These are phyloP conservation scores for Nymphicus hollandicus DNA, from an alignment of 2,113 vertebrate species.

Conservation along the genomic window DNA sequence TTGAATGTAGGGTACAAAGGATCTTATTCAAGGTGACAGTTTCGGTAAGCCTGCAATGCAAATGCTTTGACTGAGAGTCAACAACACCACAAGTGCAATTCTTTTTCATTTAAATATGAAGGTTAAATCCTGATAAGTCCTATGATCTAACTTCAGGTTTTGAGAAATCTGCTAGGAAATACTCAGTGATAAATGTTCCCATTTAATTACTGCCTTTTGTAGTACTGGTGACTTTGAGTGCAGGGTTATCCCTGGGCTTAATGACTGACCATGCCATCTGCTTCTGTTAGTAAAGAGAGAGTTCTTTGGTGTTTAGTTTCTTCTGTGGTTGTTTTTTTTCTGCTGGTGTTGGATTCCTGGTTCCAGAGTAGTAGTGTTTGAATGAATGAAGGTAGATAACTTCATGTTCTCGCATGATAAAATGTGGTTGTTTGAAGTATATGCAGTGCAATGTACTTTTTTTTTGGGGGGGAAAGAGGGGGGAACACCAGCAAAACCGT, in stretches of 20 bases:
- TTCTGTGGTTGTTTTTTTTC: background rate
- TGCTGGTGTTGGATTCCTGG: background rate
- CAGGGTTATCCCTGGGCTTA: background rate
- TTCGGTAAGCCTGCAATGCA: background rate
- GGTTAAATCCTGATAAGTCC: background rate
- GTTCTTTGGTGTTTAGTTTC: background rate
- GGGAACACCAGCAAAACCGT: background rate
- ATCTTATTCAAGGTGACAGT: background rate
- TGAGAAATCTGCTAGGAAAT: background rate
- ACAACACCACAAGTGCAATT: background rate
- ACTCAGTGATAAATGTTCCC: background rate
- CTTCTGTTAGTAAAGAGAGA: background rate
- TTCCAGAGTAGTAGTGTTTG: background rate
- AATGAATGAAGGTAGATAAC: background rate
- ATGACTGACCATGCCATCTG: background rate
- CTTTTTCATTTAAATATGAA: background rate
- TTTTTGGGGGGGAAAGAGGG: background rate
- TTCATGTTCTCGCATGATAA: background rate
- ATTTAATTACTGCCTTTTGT: background rate
- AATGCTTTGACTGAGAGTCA: background rate
- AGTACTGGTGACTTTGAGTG: background rate
- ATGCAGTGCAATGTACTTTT: background rate
- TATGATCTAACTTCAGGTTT: background rate
- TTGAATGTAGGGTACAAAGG: background rate
- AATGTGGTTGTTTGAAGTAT: background rate